phyloP scores from a whole-genome alignment of 2,888 invertebrate species.

The Cephus pulcher region DNA sequence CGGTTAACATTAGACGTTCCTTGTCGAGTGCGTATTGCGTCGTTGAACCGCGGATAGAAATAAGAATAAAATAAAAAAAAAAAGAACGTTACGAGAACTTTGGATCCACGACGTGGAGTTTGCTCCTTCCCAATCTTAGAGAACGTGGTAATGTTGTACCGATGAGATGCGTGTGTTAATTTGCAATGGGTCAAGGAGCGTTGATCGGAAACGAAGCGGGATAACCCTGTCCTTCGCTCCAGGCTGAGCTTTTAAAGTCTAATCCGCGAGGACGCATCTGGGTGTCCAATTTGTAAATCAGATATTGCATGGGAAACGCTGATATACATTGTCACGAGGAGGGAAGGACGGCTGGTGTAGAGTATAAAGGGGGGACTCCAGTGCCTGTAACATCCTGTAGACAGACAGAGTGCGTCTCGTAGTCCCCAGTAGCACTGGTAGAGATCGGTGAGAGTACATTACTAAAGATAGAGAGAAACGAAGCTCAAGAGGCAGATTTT shows the following conservation, averaged over 20 bases:
- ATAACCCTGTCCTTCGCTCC: background rate
- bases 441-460: slow-evolving; percentile 1
- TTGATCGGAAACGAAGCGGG: background rate
- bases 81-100: background rate
- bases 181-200: background rate
- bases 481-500: slow-evolving; percentile 40
- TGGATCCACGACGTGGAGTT: background rate
- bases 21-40: background rate
- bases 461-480: slow-evolving; percentile 17
- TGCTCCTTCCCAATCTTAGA: background rate
- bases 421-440: background rate
- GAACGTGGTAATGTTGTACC: background rate
- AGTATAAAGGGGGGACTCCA: background rate
- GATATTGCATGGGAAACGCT: background rate
- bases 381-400: background rate
- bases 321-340: background rate
- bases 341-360: background rate
- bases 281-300: background rate
- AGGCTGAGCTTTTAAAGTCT: background rate
- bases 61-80: background rate
- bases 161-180: background rate
- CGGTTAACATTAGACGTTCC: background rate
- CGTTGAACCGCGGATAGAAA: background rate
- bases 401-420: background rate
- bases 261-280: background rate